A percentile compares a stretch with the other conserved stretches of the same genome.
phyloP scores from a whole-genome alignment of 2,113 vertebrate genomes.

The Elachura formosa region DNA sequence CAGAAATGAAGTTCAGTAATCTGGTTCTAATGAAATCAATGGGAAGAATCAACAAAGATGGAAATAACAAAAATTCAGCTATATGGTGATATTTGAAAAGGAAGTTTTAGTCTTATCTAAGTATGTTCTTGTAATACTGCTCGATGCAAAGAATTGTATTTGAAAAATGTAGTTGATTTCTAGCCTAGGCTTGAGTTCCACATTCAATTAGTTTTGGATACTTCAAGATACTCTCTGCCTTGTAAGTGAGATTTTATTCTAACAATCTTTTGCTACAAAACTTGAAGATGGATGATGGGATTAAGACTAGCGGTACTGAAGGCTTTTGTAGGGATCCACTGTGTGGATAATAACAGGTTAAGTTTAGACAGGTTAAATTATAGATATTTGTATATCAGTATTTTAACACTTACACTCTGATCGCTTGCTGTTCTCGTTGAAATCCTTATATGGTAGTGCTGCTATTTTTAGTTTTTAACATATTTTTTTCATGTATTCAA shows the following conservation, averaged over 20 bases:
- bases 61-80: background rate
- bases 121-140: background rate
- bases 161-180: background rate
- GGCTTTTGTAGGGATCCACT: background rate
- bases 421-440: background rate
- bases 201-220: background rate
- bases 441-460: background rate
- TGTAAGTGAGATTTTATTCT: background rate
- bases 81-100: background rate
- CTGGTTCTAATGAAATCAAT: background rate
- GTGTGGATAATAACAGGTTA: background rate
- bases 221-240: background rate
- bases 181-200: background rate
- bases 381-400: background rate
- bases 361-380: background rate
- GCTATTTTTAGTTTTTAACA: background rate
- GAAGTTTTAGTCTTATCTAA: background rate
- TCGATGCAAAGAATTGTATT: background rate
- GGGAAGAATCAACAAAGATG: background rate
- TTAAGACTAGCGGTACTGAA: background rate
- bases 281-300: background rate
- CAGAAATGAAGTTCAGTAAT: background rate
- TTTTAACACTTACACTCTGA: background rate
- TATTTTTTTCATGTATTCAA: background rate
- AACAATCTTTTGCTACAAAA: background rate